These are phyloP conservation scores for Bos javanicus DNA, from an alignment of 2,113 vertebrate genomes.

Conservation along the genomic window DNA sequence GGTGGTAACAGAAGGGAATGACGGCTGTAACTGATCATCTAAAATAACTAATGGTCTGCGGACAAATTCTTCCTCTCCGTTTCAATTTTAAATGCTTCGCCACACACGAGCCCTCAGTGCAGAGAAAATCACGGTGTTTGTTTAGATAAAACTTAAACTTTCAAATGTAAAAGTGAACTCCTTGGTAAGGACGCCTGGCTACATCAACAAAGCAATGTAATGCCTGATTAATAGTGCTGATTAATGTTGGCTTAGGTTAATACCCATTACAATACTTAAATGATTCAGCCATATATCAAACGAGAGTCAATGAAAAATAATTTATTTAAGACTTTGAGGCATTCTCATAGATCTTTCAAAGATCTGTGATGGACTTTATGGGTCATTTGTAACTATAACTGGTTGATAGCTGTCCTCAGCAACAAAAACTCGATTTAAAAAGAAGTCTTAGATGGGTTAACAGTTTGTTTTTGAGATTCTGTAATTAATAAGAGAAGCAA, in stretches of 20 bases:
- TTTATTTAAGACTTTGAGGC: slow-evolving; percentile 20
- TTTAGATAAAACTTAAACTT: slow-evolving; percentile 50
- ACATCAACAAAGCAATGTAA: slow-evolving; percentile 42
- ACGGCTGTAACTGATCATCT: background rate
- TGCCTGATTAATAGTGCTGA: slow-evolving; percentile 60
- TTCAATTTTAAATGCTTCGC: background rate
- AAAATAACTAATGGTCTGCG: background rate
- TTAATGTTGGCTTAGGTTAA: slow-evolving; percentile 54
- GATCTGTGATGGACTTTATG: slow-evolving; percentile 23
- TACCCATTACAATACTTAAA: slow-evolving; percentile 40
- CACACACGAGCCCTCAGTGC: background rate
- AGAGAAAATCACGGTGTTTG: slow-evolving; percentile 42
- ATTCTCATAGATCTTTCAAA: slow-evolving; percentile 42
- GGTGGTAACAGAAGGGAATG: background rate
- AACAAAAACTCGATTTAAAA: slow-evolving; percentile 41
- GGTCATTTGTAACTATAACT: slow-evolving; percentile 49
- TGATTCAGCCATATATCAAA: slow-evolving; percentile 43
- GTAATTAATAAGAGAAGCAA: slow-evolving; percentile 26
- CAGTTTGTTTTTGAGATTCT: slow-evolving; percentile 47
- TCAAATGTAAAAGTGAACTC: slow-evolving; percentile 5
- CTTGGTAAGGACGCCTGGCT: slow-evolving; percentile 33
- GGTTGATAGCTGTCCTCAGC: background rate
- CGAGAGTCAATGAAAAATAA: slow-evolving; percentile 43
- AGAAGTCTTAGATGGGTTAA: background rate
- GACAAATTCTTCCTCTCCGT: background rate